Conservation (phyloP, 2,797 vertebrate genomes). For the Oryzias dopingdopingensis region DNA sequence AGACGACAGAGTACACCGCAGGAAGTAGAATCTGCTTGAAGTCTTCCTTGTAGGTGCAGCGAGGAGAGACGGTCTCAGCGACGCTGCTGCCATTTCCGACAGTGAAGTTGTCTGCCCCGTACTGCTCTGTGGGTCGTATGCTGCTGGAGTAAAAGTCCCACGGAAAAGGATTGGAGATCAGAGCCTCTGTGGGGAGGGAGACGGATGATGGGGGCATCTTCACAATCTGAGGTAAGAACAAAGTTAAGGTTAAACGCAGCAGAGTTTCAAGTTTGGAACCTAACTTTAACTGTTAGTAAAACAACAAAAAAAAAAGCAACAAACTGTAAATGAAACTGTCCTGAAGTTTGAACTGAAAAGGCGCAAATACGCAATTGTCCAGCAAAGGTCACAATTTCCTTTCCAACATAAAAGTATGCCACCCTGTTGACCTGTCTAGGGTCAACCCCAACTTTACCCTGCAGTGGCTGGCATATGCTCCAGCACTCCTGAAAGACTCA, state of each 20-base stretch:
- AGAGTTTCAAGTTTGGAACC: not conserved
- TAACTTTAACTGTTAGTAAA: not conserved
- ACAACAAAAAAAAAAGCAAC: not conserved
- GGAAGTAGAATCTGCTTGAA: conserved; percentile 93
- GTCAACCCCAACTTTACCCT: no score
- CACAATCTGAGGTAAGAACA: conserved; percentile 53
- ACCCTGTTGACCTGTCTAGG: no score
- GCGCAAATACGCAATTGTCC: conserved; percentile 8
- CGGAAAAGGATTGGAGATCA: conserved; percentile 23
- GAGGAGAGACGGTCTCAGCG: conserved; percentile 20
- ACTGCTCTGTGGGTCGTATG: conserved; percentile 21
- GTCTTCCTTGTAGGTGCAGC: conserved; percentile 89
- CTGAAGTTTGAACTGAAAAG: not conserved
- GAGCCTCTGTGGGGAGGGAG: conserved; percentile 31
- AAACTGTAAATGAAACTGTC: not conserved
- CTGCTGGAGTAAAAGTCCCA: conserved; percentile 18
- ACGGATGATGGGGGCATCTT: conserved; percentile 50
- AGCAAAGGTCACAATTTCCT: conserved; percentile 32
- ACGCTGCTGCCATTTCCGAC: conserved; percentile 15
- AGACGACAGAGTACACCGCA: conserved; percentile 84
- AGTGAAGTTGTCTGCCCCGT: not conserved
- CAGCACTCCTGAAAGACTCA: no score
- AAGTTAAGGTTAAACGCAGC: not conserved
- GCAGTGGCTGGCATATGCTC: no score
- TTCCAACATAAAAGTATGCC: no score